phyloP scores from a whole-genome alignment of 2,888 invertebrate species.

The Chelonus formosanus region DNA sequence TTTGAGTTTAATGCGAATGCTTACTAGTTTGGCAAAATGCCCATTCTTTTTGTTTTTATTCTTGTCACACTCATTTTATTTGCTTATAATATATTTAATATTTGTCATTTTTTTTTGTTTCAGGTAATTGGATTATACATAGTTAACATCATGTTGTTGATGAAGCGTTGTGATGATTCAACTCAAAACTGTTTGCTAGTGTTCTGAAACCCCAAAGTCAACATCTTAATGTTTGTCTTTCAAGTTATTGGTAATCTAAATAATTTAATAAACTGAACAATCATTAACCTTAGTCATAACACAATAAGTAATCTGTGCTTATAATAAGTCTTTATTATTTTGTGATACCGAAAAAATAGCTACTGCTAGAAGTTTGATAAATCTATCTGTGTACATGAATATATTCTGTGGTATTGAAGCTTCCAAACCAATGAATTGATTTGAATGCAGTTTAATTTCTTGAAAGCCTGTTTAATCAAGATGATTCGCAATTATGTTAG shows the following conservation, averaged over 20 bases:
- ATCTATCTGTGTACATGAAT: too few species aligned
- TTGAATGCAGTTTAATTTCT: too few species aligned
- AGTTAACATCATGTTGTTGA: background rate
- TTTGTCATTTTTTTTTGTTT: constrained; percentile 47
- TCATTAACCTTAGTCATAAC: too few species aligned
- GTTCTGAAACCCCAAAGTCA: constrained; percentile 11
- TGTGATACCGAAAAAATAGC: too few species aligned
- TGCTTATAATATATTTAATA: constrained; percentile 39
- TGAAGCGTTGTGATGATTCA: constrained; percentile 14
- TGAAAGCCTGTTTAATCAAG: too few species aligned
- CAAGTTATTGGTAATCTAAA: constrained; percentile 33
- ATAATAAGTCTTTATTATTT: too few species aligned
- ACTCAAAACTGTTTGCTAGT: constrained; percentile 13
- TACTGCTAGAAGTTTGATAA: too few species aligned
- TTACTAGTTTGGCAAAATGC: constrained; percentile 22
- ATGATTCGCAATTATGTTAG: too few species aligned
- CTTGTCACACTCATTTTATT: constrained; percentile 24
- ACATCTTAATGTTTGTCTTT: constrained; percentile 27
- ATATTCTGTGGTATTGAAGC: too few species aligned
- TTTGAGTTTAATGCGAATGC: constrained; percentile 27
- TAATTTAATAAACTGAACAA: constrained; percentile 13
- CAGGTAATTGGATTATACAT: constrained; percentile 47
- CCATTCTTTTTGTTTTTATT: constrained; percentile 27
- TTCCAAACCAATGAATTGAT: too few species aligned
- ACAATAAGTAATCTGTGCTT: too few species aligned